A percentile compares a stretch with the other conserved stretches of the same genome.
Evolutionary conservation across 1,140 invertebrate genomes (phyloP).

Genomic region (Yoshiicerus persimilis): DNA sequence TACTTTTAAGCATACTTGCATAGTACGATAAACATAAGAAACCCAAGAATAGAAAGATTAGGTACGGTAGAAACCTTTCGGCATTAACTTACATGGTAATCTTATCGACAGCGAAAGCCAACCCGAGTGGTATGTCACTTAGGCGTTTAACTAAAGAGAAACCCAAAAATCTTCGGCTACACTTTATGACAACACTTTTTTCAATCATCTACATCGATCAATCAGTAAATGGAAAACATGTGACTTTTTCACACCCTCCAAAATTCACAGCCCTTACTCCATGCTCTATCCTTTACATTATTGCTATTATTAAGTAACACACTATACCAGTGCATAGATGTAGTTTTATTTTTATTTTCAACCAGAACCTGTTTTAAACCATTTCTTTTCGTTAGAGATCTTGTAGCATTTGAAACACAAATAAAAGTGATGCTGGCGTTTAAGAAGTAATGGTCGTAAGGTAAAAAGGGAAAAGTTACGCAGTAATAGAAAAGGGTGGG

Average conservation of each 20-base stretch:
- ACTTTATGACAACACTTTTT: neutral
- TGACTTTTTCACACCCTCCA: conserved; percentile 5
- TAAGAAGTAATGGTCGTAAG: neutral
- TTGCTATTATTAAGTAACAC: neutral
- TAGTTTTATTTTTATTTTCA: neutral
- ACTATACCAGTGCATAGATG: no score
- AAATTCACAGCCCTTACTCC: neutral
- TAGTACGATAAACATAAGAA: neutral
- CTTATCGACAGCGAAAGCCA: neutral
- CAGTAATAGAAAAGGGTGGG: neutral
- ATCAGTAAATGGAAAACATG: neutral
- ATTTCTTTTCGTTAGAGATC: neutral
- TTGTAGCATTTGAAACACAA: neutral
- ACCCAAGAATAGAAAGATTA: neutral
- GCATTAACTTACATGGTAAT: neutral
- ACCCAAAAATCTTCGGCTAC: neutral
- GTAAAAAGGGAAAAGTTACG: neutral
- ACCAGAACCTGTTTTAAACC: neutral
- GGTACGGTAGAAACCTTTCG: neutral
- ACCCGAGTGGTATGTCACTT: neutral
- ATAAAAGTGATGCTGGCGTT: neutral
- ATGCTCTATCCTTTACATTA: neutral
- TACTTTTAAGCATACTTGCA: no score
- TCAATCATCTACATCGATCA: conserved; percentile 14
- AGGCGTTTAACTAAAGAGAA: neutral